These are phyloP conservation scores for Muntiacus reevesi DNA, from an alignment of 2,113 vertebrate genomes.

Conservation along the genomic window DNA sequence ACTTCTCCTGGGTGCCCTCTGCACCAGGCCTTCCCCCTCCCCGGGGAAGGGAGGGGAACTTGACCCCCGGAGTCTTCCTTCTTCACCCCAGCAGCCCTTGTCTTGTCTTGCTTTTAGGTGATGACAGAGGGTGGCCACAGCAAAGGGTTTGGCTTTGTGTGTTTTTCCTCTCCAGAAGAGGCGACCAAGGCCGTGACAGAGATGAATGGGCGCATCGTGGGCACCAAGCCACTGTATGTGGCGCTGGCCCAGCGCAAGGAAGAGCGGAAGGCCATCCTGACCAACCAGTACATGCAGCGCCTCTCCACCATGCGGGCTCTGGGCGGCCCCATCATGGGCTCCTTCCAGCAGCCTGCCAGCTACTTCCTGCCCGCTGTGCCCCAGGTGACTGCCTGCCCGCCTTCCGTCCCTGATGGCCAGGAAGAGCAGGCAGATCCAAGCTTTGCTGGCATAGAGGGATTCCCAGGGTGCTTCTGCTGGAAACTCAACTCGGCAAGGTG, in stretches of 20 bases:
- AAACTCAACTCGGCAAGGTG: neutral
- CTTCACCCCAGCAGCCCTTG: slow-evolving; percentile 64
- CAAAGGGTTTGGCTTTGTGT: slow-evolving; percentile 98
- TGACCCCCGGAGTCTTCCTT: neutral
- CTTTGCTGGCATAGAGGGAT: neutral
- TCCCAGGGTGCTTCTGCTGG: neutral
- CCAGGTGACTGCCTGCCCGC: slow-evolving; percentile 81
- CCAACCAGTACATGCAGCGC: slow-evolving; percentile 96
- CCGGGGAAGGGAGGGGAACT: neutral
- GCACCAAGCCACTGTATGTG: slow-evolving; percentile 96
- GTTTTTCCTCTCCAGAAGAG: slow-evolving; percentile 98
- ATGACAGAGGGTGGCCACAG: slow-evolving; percentile 96
- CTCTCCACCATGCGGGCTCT: slow-evolving; percentile 88
- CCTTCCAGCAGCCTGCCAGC: slow-evolving; percentile 87
- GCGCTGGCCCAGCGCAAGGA: slow-evolving; percentile 95
- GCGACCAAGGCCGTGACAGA: slow-evolving; percentile 97
- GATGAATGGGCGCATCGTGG: slow-evolving; percentile 95
- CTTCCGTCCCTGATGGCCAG: neutral
- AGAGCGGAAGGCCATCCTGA: slow-evolving; percentile 95
- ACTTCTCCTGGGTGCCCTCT: neutral
- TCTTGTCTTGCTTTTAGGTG: slow-evolving; percentile 86
- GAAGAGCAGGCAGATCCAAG: neutral
- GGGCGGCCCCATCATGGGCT: slow-evolving; percentile 85
- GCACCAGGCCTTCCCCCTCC: neutral
- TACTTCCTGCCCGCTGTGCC: slow-evolving; percentile 91